Evolutionary conservation across 2,888 invertebrate species (phyloP).

Genomic region (Siphlonurus alternatus): DNA sequence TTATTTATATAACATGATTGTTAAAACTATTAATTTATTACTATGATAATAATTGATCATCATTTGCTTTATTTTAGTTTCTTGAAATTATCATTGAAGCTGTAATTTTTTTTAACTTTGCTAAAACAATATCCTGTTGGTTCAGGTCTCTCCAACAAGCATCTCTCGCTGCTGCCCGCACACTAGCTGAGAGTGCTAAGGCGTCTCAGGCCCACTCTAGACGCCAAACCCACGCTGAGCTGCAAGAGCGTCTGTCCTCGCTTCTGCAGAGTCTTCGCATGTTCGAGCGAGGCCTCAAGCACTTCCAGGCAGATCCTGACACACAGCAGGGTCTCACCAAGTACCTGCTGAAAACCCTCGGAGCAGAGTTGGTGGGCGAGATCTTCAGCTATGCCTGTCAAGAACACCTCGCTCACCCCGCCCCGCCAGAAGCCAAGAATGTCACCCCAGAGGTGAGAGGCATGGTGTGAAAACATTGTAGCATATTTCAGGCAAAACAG

Average conservation of each 20-base stretch:
- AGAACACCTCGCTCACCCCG: slow-evolving; percentile 28
- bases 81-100: too few species aligned
- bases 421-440: neutral
- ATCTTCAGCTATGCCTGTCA: slow-evolving; percentile 61
- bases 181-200: slow-evolving; percentile 55
- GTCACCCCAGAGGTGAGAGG: neutral
- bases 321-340: slow-evolving; percentile 54
- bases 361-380: slow-evolving; percentile 64
- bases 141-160: slow-evolving; percentile 44
- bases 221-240: slow-evolving; percentile 60
- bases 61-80: too few species aligned
- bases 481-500: too few species aligned
- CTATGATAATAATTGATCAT: too few species aligned
- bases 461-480: too few species aligned
- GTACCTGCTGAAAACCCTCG: slow-evolving; percentile 69
- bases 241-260: slow-evolving; percentile 68
- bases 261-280: slow-evolving; percentile 55
- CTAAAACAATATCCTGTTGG: too few species aligned
- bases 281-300: slow-evolving; percentile 59
- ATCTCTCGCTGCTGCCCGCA: slow-evolving; percentile 49
- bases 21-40: too few species aligned
- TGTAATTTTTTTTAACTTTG: too few species aligned
- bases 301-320: slow-evolving; percentile 22
- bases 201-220: slow-evolving; percentile 48
- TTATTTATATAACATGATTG: too few species aligned